phyloP scores from a whole-genome alignment of 2,888 invertebrate genomes.

The Platycheirus albimanus region DNA sequence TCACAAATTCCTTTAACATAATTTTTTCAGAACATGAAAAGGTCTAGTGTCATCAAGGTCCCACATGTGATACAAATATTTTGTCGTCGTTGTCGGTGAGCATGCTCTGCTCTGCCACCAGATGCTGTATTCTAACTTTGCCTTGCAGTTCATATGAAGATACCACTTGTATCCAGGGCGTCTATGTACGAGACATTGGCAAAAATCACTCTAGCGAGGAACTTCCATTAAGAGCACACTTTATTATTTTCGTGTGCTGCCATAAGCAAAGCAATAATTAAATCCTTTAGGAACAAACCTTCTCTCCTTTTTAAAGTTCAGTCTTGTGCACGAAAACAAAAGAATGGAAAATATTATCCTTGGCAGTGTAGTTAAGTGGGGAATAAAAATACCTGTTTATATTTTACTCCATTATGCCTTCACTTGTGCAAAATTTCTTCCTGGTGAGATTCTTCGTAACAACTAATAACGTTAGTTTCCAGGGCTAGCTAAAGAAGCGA shows the following conservation, averaged over 20 bases:
- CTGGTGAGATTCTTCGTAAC: slow-evolving; percentile 37
- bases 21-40: not conserved
- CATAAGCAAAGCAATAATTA: slow-evolving; percentile 59
- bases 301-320: not conserved
- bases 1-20: slow-evolving; percentile 4
- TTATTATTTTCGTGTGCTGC: slow-evolving; percentile 49
- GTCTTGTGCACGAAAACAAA: slow-evolving; percentile 5
- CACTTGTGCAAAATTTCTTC: slow-evolving; percentile 47
- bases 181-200: not conserved
- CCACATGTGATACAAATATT: slow-evolving; percentile 22
- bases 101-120: not conserved
- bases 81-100: not conserved
- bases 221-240: slow-evolving; percentile 53
- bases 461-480: slow-evolving; percentile 53
- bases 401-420: slow-evolving; percentile 17
- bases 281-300: slow-evolving; percentile 47
- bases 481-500: slow-evolving; percentile 9
- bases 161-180: not conserved
- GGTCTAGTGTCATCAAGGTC: slow-evolving; percentile 29
- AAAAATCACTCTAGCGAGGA: slow-evolving; percentile 38
- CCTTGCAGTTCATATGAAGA: slow-evolving; percentile 37
- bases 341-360: slow-evolving; percentile 21
- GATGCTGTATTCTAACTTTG: slow-evolving; percentile 38
- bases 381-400: slow-evolving; percentile 30
- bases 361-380: slow-evolving; percentile 6